Conservation (phyloP, 30 jellyfish, hydroid and myxozoan genomes). For the Hydra vulgaris region DNA sequence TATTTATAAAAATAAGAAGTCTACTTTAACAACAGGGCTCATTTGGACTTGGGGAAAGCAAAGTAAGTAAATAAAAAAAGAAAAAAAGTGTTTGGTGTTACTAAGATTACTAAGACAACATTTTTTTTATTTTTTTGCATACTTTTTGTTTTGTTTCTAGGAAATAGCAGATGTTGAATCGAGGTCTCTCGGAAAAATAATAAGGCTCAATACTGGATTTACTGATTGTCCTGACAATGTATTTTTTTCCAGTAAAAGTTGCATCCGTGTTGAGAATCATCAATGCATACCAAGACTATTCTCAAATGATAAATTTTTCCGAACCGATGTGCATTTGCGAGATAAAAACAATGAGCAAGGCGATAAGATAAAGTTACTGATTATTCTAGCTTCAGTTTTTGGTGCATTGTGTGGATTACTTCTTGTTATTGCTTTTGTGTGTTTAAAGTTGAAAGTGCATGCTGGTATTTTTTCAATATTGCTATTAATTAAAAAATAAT, state of each 20-base stretch:
- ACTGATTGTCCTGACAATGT: constrained; percentile 72
- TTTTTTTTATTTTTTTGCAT: too few species aligned
- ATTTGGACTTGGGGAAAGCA: too few species aligned
- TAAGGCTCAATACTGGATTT: constrained; percentile 54
- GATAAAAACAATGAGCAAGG: not conserved
- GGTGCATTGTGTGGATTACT: constrained; percentile 1
- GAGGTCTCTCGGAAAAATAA: constrained; percentile 62
- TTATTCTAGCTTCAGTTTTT: not conserved
- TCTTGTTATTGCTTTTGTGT: not conserved
- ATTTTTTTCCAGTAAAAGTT: constrained; percentile 55
- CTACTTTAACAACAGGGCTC: too few species aligned
- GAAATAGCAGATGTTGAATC: constrained; percentile 69
- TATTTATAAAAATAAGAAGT: too few species aligned
- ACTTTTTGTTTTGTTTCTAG: too few species aligned
- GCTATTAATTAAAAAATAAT: not conserved
- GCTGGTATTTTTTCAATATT: not conserved
- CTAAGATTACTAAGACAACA: too few species aligned
- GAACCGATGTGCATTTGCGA: not conserved
- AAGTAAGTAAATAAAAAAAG: too few species aligned
- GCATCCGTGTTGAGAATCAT: constrained; percentile 57
- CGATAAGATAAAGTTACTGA: not conserved
- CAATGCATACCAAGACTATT: constrained; percentile 50
- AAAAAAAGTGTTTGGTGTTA: too few species aligned
- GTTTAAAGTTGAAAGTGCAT: not conserved
- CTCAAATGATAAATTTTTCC: not conserved